Conservation (phyloP, 1,140 invertebrate genomes). For the Drosophila leontia region DNA sequence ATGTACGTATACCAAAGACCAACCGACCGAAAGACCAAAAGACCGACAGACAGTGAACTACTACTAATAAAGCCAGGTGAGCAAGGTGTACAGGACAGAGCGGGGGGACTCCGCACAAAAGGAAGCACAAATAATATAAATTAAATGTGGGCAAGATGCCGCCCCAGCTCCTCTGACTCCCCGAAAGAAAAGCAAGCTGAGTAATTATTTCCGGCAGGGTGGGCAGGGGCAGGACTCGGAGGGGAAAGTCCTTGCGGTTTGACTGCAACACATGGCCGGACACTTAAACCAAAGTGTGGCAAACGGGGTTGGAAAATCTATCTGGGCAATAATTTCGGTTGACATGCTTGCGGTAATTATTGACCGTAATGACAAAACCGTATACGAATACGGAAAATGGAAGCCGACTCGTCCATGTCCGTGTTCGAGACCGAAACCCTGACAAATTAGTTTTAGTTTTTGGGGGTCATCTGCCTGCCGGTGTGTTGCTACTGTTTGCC, state of each 20-base stretch:
- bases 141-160: slow-evolving; percentile 65
- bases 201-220: slow-evolving; percentile 80
- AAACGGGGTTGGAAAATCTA: slow-evolving; percentile 69
- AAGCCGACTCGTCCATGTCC: slow-evolving; percentile 12
- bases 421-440: slow-evolving; percentile 33
- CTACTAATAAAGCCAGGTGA: slow-evolving; percentile 79
- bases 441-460: slow-evolving; percentile 77
- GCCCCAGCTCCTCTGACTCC: background rate
- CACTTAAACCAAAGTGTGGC: slow-evolving; percentile 70
- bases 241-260: slow-evolving; percentile 63
- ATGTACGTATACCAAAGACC: slow-evolving; percentile 31
- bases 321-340: slow-evolving; percentile 83
- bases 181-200: slow-evolving; percentile 73
- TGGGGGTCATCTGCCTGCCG: slow-evolving; percentile 10
- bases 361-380: slow-evolving; percentile 82
- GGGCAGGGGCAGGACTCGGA: slow-evolving; percentile 13
- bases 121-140: slow-evolving; percentile 82
- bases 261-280: slow-evolving; percentile 81
- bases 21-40: slow-evolving; percentile 11
- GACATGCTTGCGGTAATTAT: slow-evolving; percentile 83
- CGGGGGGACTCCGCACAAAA: slow-evolving; percentile 46
- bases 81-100: slow-evolving; percentile 43
- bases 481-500: slow-evolving; percentile 14
- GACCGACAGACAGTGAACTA: slow-evolving; percentile 49
- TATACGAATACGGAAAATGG: slow-evolving; percentile 41